phyloP scores from a whole-genome alignment of 1,140 invertebrate genomes.

The Zaprionus africanus region DNA sequence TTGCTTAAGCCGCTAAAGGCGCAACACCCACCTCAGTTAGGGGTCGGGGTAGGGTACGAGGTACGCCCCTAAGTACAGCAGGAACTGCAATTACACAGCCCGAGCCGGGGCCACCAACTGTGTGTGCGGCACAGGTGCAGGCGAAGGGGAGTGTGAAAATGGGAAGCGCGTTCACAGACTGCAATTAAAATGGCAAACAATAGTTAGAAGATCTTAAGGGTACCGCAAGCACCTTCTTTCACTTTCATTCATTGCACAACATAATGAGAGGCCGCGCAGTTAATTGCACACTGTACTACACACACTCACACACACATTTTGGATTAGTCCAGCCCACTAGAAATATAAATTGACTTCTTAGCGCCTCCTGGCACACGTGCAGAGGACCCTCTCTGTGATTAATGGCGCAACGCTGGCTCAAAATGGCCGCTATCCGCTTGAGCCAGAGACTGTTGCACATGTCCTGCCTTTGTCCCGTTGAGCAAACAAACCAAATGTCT shows the following conservation, averaged over 20 bases:
- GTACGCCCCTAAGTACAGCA: conserved; percentile 28
- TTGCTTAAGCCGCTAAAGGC: conserved; percentile 72
- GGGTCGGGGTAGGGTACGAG: conserved; percentile 7
- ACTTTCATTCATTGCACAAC: conserved; percentile 82
- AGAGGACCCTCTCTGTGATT: conserved; percentile 62
- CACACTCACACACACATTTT: background rate
- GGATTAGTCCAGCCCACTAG: conserved; percentile 35
- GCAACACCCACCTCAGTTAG: conserved; percentile 70
- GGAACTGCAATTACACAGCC: conserved; percentile 60
- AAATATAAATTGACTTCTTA: conserved; percentile 77
- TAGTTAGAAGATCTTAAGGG: conserved; percentile 7
- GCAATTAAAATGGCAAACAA: conserved; percentile 64
- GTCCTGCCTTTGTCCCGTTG: conserved; percentile 70
- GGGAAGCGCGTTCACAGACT: conserved; percentile 46
- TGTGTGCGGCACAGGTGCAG: conserved; percentile 34
- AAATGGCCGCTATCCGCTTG: conserved; percentile 54
- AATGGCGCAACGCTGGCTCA: conserved; percentile 39
- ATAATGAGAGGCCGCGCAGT: conserved; percentile 62
- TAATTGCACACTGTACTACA: conserved; percentile 28
- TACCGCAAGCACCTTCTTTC: conserved; percentile 45
- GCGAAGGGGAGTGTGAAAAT: conserved; percentile 60
- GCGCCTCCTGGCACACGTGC: conserved; percentile 71
- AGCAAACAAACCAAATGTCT: conserved; percentile 63
- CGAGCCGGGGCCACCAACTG: conserved; percentile 51
- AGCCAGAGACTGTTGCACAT: conserved; percentile 63